phyloP scores from a whole-genome alignment of 2,888 invertebrate species.

The Branchipolynoe longqiensis region DNA sequence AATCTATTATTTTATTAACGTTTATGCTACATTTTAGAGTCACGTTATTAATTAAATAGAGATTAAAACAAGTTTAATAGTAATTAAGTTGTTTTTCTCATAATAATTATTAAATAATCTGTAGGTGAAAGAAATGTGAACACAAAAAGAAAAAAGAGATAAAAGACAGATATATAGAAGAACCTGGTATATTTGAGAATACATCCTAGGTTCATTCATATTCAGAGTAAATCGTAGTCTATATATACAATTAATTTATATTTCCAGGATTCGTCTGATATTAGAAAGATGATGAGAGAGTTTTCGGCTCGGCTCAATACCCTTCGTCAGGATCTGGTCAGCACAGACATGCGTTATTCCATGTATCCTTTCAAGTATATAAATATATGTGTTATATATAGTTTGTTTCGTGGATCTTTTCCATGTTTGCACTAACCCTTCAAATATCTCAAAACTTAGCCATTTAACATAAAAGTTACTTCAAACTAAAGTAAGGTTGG shows the following conservation, averaged over 20 bases:
- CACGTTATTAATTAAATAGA: no score
- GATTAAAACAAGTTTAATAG: no score
- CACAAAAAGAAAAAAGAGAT: background rate
- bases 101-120: no score
- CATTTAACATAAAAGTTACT: no score
- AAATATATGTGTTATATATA: background rate
- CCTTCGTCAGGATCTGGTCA: constrained; percentile 73
- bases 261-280: constrained; percentile 75
- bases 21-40: no score
- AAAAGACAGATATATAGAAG: background rate
- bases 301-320: constrained; percentile 73
- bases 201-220: background rate
- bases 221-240: background rate
- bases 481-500: no score
- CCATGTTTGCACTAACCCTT: no score
- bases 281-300: constrained; percentile 75
- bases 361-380: constrained; percentile 75
- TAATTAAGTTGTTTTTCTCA: no score
- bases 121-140: no score
- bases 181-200: background rate
- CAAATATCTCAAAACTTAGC: no score
- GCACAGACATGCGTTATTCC: constrained; percentile 75
- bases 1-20: no score
- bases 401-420: background rate
- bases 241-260: background rate